Percentiles rank a stretch among this genome's conserved stretches.
phyloP scores from a whole-genome alignment of 1,140 invertebrate species.

The Schlechtendalia chinensis region DNA sequence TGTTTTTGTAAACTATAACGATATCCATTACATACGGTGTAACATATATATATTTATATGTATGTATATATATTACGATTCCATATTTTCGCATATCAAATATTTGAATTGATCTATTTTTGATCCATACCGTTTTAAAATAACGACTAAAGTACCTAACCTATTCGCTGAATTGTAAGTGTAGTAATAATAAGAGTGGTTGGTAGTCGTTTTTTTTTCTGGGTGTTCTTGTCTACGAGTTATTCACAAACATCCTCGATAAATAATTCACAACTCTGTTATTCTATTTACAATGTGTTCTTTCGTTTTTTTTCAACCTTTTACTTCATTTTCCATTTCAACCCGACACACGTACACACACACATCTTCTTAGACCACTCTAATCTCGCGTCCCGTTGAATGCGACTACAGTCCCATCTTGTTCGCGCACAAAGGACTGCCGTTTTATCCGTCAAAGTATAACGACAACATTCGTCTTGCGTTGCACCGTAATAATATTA shows the following conservation, averaged over 20 bases:
- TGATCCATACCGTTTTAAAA: too few species aligned
- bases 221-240: too few species aligned
- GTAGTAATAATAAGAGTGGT: background rate
- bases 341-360: background rate
- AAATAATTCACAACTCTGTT: background rate
- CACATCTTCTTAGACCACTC: too few species aligned
- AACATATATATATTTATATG: too few species aligned
- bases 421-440: background rate
- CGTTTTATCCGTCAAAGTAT: background rate
- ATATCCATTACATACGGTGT: too few species aligned
- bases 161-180: background rate
- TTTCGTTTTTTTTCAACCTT: background rate
- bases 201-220: background rate
- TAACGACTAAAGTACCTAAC: too few species aligned
- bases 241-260: background rate
- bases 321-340: background rate
- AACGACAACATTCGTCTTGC: background rate
- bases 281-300: background rate
- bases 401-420: background rate
- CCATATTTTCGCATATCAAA: too few species aligned
- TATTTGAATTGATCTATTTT: too few species aligned
- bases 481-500: background rate
- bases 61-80: too few species aligned
- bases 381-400: too few species aligned
- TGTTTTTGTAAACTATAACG: too few species aligned